Evolutionary conservation across 2,888 invertebrate genomes (phyloP).

Genomic region (Drosophila buzzatii): DNA sequence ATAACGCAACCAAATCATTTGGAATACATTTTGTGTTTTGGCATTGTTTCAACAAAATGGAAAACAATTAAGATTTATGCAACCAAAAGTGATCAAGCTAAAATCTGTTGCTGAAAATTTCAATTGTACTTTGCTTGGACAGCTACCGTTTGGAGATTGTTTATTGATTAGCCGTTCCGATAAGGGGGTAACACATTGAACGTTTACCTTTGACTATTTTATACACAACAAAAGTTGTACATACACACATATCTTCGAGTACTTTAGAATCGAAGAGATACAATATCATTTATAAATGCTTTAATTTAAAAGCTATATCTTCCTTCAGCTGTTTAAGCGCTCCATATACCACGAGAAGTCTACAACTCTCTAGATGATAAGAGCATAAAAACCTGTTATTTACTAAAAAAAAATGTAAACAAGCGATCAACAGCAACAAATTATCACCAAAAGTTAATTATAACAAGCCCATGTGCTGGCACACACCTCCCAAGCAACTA

Average conservation of each 20-base stretch:
- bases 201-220: constrained; percentile 2
- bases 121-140: constrained; percentile 37
- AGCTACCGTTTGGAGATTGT: constrained; percentile 9
- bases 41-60: constrained; percentile 48
- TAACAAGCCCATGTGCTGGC: constrained; percentile 17
- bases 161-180: constrained; percentile 32
- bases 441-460: constrained; percentile 50
- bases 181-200: constrained; percentile 16
- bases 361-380: not conserved
- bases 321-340: not conserved
- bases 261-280: not conserved
- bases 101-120: not conserved
- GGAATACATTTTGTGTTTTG: constrained; percentile 21
- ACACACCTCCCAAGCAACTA: constrained; percentile 63
- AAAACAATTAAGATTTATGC: constrained; percentile 1
- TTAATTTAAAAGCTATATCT: too few species aligned
- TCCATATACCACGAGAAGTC: not conserved
- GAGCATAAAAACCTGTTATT: constrained; percentile 47
- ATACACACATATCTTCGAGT: too few species aligned
- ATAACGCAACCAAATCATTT: constrained; percentile 40
- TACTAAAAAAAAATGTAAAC: constrained; percentile 22
- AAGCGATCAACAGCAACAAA: constrained; percentile 41
- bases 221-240: not conserved
- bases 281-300: not conserved
- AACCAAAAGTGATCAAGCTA: not conserved